Evolutionary conservation across 2,797 vertebrate genomes (phyloP).

Genomic region (Tenualosa ilisha): DNA sequence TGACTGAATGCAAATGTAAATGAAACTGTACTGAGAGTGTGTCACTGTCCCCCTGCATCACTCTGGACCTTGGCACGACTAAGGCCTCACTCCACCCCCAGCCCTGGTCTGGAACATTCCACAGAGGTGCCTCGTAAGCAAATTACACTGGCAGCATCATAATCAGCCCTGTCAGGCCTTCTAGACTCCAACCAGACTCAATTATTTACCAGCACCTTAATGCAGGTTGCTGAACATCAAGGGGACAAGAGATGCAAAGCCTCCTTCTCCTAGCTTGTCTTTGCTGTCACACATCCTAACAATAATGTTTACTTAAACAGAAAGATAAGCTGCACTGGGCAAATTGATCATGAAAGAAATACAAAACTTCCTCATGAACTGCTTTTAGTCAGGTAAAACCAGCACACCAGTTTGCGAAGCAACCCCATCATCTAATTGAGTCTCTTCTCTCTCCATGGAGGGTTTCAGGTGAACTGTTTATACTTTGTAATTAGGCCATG

Average conservation of each 20-base stretch:
- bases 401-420: too few species aligned
- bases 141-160: slow-evolving; percentile 29
- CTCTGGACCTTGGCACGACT: background rate
- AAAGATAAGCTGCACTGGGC: background rate
- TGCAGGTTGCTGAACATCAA: slow-evolving; percentile 19
- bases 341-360: background rate
- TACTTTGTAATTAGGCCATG: background rate
- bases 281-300: background rate
- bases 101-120: background rate
- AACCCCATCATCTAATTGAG: too few species aligned
- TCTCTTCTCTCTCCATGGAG: background rate
- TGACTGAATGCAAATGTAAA: slow-evolving; percentile 1
- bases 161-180: slow-evolving; percentile 45
- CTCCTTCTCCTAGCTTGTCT: background rate
- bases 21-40: background rate
- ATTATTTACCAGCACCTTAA: slow-evolving; percentile 42
- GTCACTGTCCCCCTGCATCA: background rate
- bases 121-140: slow-evolving; percentile 4
- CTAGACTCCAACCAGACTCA: slow-evolving; percentile 46
- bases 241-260: background rate
- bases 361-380: too few species aligned
- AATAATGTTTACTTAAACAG: background rate
- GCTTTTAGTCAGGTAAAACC: too few species aligned
- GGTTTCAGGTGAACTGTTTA: background rate
- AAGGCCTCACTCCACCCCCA: background rate